Evolutionary conservation across 2,888 invertebrate species (phyloP), one percentile per base, ranked within the genome.

Genomic region (Chaitophorus viminalis): DNA sequence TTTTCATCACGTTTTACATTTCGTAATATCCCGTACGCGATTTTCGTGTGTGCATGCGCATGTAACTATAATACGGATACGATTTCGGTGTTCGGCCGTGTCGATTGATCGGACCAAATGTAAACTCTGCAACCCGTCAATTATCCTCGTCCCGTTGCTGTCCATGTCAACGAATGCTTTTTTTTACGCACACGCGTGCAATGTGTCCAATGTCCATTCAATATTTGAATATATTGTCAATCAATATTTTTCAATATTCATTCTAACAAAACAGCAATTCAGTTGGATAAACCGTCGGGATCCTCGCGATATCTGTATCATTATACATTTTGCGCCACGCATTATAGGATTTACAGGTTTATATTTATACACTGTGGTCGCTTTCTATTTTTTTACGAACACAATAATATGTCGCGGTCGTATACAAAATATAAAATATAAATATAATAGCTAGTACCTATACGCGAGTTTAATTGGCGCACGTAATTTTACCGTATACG

Each of bases 401-500:
- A 11, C 25, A 29, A 29, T n/a, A n/a, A n/a, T 29, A 65, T 8
- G n/a, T n/a, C 1, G 25, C 60, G 3, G 21, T 60, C 8, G 60
- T 60, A 60, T 60, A 25, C 25, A 6, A 31, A n/a, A n/a, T n/a
- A n/a, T n/a, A n/a, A n/a, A n/a, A n/a, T n/a, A 31, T 70, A 31
- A 31, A 5, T 29, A 31, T 17, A 31, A 70, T n/a, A n/a, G n/a
- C n/a, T n/a, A n/a, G n/a, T n/a, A n/a, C n/a, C n/a, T n/a, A n/a
- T n/a, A n/a, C 17, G 17, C 18, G 31, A 36, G 36, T 65, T 79
- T 79, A 79, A 65, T 79, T 78, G 78, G 78, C 36, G 18, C 17
- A 60, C 60, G 36, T 79, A 36, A 65, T 36, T 65, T 79, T 33
- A 25, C 29, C 18, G 18, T 76, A 21, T 18, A 78, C 33, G 60